phyloP scores from a whole-genome alignment of 2,888 invertebrate species.

The Mesorhabditis spiculigera region DNA sequence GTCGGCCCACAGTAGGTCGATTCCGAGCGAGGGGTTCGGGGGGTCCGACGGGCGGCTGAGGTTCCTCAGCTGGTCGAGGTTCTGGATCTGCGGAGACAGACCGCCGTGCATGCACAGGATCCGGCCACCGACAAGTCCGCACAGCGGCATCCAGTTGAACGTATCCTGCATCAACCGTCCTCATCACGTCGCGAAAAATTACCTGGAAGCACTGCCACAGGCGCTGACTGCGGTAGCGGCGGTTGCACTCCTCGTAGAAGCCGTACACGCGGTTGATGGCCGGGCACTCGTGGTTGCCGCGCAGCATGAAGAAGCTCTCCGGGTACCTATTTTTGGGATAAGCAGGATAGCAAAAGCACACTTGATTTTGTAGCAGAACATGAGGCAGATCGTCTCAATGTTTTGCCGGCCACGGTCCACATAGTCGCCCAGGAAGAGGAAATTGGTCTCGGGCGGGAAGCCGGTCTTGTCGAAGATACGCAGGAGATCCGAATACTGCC shows the following conservation, averaged over 20 bases:
- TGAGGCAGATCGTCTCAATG: conserved; percentile 34
- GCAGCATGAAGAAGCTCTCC: conserved; percentile 50
- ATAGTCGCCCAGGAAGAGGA: conserved; percentile 51
- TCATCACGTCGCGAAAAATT: too few species aligned
- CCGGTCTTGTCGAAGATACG: conserved; percentile 50
- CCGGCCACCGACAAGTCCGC: conserved; percentile 30
- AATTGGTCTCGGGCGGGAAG: conserved; percentile 48
- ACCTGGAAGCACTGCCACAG: conserved; percentile 36
- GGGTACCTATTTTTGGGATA: conserved; percentile 26
- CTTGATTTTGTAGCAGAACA: conserved; percentile 37
- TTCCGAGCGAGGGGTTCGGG: conserved; percentile 34
- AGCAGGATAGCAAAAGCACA: not conserved
- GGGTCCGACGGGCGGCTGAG: conserved; percentile 43
- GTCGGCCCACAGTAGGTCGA: conserved; percentile 16
- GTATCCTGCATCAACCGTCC: conserved; percentile 20
- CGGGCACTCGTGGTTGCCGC: conserved; percentile 16
- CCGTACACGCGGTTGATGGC: conserved; percentile 53
- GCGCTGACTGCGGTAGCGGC: conserved; percentile 35
- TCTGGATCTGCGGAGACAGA: conserved; percentile 33
- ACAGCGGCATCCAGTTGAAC: conserved; percentile 44
- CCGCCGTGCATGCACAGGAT: conserved; percentile 44
- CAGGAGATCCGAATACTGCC: conserved; percentile 34
- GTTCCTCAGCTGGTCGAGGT: conserved; percentile 36
- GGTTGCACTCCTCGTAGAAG: conserved; percentile 23
- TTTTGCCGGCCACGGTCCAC: conserved; percentile 37